These are phyloP conservation scores for Nomada fucata DNA, from an alignment of 2,888 invertebrate species.

Conservation along the genomic window DNA sequence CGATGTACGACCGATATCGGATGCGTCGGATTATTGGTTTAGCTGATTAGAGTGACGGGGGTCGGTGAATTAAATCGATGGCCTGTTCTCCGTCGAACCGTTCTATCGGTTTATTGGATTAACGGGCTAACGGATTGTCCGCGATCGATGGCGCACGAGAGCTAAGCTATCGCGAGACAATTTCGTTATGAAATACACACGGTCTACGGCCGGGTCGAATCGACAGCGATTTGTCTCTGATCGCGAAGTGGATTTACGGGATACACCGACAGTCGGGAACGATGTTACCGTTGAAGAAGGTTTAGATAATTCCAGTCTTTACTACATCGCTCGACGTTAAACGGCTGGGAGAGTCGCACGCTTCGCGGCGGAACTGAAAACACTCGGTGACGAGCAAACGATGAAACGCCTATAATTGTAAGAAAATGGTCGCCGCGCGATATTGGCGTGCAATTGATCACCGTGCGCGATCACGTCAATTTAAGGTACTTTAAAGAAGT, in stretches of 20 bases:
- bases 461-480: constrained; percentile 45
- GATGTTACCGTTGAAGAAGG: too few relatives aligned
- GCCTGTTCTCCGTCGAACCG: background rate
- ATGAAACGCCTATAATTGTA: background rate
- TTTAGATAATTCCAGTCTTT: too few relatives aligned
- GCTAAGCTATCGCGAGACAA: background rate
- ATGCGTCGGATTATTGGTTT: background rate
- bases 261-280: too few relatives aligned
- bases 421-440: background rate
- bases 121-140: constrained; percentile 3
- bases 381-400: background rate
- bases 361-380: background rate
- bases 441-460: constrained; percentile 46
- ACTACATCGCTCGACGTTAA: too few relatives aligned
- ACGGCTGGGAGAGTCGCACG: background rate
- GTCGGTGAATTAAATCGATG: background rate
- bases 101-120: background rate
- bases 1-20: background rate
- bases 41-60: background rate
- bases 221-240: too few relatives aligned
- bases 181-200: background rate
- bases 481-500: constrained; percentile 62
- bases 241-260: too few relatives aligned
- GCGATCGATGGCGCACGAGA: too few relatives aligned
- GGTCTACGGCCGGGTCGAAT: too few relatives aligned